phyloP scores from a whole-genome alignment of 2,113 vertebrate genomes.

The Axis porcinus region DNA sequence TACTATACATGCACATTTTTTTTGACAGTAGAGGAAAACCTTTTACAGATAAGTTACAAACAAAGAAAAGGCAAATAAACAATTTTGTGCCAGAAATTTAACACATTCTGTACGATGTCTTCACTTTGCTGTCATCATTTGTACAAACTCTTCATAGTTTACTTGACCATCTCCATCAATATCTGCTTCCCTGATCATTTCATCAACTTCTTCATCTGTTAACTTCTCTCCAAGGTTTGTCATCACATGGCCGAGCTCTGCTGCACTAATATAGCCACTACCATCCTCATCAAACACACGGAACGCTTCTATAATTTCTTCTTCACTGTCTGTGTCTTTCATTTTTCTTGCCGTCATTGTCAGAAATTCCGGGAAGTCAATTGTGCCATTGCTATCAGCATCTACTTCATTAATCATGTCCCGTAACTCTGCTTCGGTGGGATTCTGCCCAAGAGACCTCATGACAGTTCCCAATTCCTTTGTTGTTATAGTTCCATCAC shows the following conservation, averaged over 20 bases:
- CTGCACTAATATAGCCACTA: too few species aligned
- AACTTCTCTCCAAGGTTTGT: too few species aligned
- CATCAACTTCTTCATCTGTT: slow-evolving; percentile 98
- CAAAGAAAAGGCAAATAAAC: slow-evolving; percentile 99
- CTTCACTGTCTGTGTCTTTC: too few species aligned
- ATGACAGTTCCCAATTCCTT: too few species aligned
- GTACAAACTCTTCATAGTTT: slow-evolving; percentile 99
- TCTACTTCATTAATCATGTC: slow-evolving; percentile 45
- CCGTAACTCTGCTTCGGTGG: too few species aligned
- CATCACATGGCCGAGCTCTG: too few species aligned
- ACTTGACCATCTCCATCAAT: slow-evolving; percentile 99
- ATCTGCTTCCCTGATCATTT: slow-evolving; percentile 99
- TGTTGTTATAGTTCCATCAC: slow-evolving; percentile 87
- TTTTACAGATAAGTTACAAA: slow-evolving; percentile 99
- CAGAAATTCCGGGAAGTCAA: too few species aligned
- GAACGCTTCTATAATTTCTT: too few species aligned
- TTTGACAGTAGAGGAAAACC: slow-evolving; percentile 97
- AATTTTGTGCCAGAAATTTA: slow-evolving; percentile 99
- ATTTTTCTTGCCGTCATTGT: too few species aligned
- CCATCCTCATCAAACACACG: too few species aligned
- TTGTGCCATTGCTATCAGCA: too few species aligned
- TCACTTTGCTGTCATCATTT: slow-evolving; percentile 99
- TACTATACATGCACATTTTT: slow-evolving; percentile 99
- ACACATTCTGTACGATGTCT: slow-evolving; percentile 98
- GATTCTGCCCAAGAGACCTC: too few species aligned